Evolutionary conservation across 2,888 invertebrate genomes (phyloP), one percentile per base, ranked within the genome.

Genomic region (Hydroisotoma schaefferi): DNA sequence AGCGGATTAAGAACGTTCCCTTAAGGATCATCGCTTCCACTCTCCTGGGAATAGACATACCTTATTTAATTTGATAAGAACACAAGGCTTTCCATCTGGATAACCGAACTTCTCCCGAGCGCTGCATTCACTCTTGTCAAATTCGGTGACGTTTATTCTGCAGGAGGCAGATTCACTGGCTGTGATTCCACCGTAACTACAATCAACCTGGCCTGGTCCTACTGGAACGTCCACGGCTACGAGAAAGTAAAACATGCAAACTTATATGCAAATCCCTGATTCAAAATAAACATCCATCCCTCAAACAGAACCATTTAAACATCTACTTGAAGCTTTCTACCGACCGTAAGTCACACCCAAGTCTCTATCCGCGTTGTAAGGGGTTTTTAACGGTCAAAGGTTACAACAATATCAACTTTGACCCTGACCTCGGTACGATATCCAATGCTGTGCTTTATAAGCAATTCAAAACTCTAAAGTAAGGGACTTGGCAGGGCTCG

Each of bases 71-170:
- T 57, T 57, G 23, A 57, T 27, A 6, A 57, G 29, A n/a, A 57
- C 28, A 28, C 57, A 57, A 5, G 57, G 57, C 25, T 43, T 23
- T 22, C 40, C 57, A 18, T 37, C 51, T n/a, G 86, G 85, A 79
- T 87, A 98, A 76, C 94, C 94, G 80, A 88, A 99, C 74, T 87
- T 84, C 71, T 87, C 85, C 38, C 83, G 82, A 59, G 83, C 80
- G 63, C 86, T 85, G 80, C 95, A 97, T 51, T 87, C 86, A 47
- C 82, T 81, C 80, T 90, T 89, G 60, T 82, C 79, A n/a, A n/a
- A n/a, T n/a, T n/a, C n/a, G 55, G 82, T 79, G 53, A 88, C 79
- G 48, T 88, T 84, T 67, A 94, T 88, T 71, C 87, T 84, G 79
- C 95, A 95, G 43, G 90, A 90, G 78, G 88, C 87, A 82, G 79